Evolutionary conservation across 2,888 invertebrate species (phyloP), one percentile per base, ranked within the genome.

Genomic region (Philereme vetulata): DNA sequence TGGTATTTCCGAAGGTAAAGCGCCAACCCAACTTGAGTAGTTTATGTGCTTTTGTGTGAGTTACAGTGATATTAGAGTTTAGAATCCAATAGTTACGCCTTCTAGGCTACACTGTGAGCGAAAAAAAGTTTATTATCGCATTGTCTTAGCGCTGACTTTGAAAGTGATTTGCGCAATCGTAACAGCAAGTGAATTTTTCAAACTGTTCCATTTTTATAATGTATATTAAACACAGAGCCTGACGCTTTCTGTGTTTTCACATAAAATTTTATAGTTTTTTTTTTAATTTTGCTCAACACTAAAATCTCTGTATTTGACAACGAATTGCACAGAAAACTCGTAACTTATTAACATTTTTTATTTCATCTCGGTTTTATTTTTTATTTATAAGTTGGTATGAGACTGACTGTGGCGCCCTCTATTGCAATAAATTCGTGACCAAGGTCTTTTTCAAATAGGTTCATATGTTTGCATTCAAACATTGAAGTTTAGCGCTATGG

Each of bases 61-160:
- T 58, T 75, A 76, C 75, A 78, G 84, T 86, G 85, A 86, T 86
- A 85, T 85, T 85, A 86, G 84, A 77, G 76, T 70, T 72, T 76
- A 74, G 61, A 61, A 47, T 48, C 43, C 56, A 54, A 43, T 56
- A 53, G 33, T 43, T 21, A 38, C 4, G 55, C 43, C 44, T 45
- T 35, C 33, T 48, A 48, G 48, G 49, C 44, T 51, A 44, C 48
- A 48, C 32, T 52, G 43, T 52, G 36, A 21, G 44, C 21, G 44
- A 44, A 44, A 21, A 21, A 42, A 10, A 42, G 4, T 9, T 4
- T 35, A 35, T n/a, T n/a, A 42, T 10, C 4, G 42, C 10, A 9
- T 10, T 9, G 9, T 42, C 40, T 40, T 9, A 40, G 40, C 9
- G n/a, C 40, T 40, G 40, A 40, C 40, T 40, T 40, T 9, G 5